Evolutionary conservation across 2,113 vertebrate species (phyloP).

Genomic region (Rhinolophus sinicus): DNA sequence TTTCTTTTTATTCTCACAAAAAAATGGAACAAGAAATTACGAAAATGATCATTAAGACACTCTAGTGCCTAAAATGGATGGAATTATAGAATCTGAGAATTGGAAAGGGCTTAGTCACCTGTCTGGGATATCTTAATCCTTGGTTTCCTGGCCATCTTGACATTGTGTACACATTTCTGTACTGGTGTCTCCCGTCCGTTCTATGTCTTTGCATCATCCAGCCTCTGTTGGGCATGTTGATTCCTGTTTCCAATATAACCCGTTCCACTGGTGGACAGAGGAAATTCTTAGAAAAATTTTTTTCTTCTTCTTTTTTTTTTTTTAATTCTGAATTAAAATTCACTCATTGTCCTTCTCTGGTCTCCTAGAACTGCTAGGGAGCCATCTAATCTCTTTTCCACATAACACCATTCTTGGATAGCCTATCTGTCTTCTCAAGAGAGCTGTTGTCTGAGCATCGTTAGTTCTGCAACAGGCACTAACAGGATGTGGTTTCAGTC

Average conservation of each 20-base stretch:
- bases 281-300: neutral
- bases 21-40: constrained; percentile 22
- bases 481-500: neutral
- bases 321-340: neutral
- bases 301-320: neutral
- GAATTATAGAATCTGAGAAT: neutral
- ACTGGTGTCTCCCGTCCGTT: neutral
- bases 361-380: neutral
- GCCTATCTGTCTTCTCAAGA: neutral
- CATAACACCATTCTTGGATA: neutral
- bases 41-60: neutral
- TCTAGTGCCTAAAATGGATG: neutral
- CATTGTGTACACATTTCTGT: neutral
- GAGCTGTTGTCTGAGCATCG: neutral
- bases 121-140: neutral
- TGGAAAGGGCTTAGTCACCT: neutral
- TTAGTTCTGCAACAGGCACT: neutral
- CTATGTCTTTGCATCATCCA: neutral
- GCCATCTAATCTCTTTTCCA: neutral
- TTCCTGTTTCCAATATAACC: neutral
- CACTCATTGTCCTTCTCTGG: neutral
- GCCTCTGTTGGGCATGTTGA: neutral
- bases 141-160: neutral
- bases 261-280: neutral
- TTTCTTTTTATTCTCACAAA: constrained; percentile 3